A percentile compares a stretch with the other conserved stretches of the same genome.
Evolutionary conservation across 2,888 invertebrate genomes (phyloP).

Genomic region (Melikaiella ostensackeni): DNA sequence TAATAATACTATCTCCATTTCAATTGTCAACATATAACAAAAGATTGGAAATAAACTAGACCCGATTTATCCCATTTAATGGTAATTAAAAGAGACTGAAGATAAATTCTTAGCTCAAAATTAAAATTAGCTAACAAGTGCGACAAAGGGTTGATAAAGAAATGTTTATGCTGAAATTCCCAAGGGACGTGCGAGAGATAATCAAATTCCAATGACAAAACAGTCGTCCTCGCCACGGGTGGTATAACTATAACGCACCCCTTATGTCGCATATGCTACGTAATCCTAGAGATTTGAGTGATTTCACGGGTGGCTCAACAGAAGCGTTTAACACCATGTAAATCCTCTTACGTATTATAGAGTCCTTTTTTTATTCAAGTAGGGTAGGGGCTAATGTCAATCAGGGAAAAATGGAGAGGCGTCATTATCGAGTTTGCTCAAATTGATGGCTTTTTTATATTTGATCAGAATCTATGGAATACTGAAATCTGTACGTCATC

Average conservation of each 20-base stretch:
- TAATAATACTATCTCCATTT: no score
- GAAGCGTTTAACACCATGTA: conserved; percentile 35
- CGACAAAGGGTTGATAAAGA: conserved; percentile 41
- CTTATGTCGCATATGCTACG: conserved; percentile 60
- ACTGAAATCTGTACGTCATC: not conserved
- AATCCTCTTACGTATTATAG: conserved; percentile 27
- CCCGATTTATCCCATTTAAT: no score
- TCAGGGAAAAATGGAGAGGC: conserved; percentile 31
- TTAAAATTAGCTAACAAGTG: conserved; percentile 41
- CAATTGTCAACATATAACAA: no score
- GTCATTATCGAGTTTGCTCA: conserved; percentile 17
- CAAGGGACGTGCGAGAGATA: conserved; percentile 57
- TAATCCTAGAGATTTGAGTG: conserved; percentile 28
- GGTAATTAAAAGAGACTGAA: not conserved
- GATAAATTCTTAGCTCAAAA: not conserved
- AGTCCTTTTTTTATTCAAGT: conserved; percentile 14
- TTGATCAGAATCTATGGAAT: not conserved
- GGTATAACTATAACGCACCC: conserved; percentile 45
- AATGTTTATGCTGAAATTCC: conserved; percentile 21
- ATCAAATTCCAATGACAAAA: conserved; percentile 74
- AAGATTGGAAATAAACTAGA: no score
- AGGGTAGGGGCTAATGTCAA: conserved; percentile 11
- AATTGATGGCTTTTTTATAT: conserved; percentile 33
- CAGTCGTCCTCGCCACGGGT: conserved; percentile 55
- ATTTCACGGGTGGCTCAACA: conserved; percentile 36